Conservation (phyloP, 2,888 invertebrate species). For the Flexamia atlantica region DNA sequence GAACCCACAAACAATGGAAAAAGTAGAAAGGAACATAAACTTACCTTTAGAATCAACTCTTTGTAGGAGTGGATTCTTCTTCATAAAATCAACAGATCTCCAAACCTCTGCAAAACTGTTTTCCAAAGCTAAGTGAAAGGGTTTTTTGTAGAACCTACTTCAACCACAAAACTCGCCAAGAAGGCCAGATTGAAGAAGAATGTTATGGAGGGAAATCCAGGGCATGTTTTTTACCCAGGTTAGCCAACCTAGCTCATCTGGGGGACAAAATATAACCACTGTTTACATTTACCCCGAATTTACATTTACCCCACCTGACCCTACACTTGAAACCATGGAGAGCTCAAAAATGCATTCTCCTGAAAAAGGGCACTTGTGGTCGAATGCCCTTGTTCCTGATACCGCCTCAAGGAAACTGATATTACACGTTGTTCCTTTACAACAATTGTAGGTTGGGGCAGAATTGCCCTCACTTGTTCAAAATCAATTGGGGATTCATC, state of each 20-base stretch:
- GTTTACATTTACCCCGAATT: slow-evolving; percentile 1
- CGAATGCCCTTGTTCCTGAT: too few species aligned
- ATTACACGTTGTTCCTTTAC: slow-evolving; percentile 26
- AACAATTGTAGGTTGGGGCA: slow-evolving; percentile 30
- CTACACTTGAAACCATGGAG: too few species aligned
- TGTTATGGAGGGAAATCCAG: slow-evolving; percentile 17
- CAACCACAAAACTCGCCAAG: neutral
- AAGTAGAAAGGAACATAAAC: neutral
- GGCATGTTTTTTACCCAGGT: neutral
- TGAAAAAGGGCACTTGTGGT: too few species aligned
- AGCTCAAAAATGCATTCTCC: too few species aligned
- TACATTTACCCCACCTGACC: neutral
- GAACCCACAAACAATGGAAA: neutral
- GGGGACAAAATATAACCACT: neutral
- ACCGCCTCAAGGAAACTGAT: slow-evolving; percentile 11
- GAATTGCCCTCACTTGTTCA: slow-evolving; percentile 30
- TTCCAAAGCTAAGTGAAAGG: neutral
- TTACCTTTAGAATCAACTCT: neutral
- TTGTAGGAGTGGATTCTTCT: neutral
- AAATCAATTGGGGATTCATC: slow-evolving; percentile 36
- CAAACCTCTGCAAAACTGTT: neutral
- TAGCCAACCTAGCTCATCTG: neutral
- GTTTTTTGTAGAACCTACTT: neutral
- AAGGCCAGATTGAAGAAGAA: neutral
- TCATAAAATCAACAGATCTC: neutral